Base-by-base conservation (phyloP, 2,113 vertebrate genomes). In the Asarcornis scutulata region DNA sequence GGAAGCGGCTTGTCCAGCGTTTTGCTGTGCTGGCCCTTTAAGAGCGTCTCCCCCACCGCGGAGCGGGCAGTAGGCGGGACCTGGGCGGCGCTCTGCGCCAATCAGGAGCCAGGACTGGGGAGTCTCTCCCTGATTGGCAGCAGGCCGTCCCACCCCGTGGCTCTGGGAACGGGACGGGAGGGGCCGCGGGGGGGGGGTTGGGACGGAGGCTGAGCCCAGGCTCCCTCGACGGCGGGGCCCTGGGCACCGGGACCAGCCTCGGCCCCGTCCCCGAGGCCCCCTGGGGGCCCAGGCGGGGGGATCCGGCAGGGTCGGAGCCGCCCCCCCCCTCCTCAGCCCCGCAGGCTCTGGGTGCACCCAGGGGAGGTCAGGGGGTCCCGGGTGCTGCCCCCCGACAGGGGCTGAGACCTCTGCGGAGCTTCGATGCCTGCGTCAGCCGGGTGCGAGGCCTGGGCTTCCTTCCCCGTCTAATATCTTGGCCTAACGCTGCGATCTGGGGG, bases 1-100 rank as follows among this genome's bases (percentile, higher is more conserved):
- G 13, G 26, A 68, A 72, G 32, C 8, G 22, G 22, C 32, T 21
- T 31, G 20, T 21, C 7, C 15, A 0, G 29, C 5, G 1, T 64
- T 93, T 92, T 76, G 4, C 42, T 60, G 74, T 3, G 3, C 36
- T 92, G 67, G 34, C 48, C 26, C 93, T 97, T 97, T 96, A 97
- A 96, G 77, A n/a, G 67, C 1, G 4, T 15, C 11, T 81, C n/a
- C 32, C 75, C 34, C 13, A 5, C 15, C 11, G 13, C 36, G 3
- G 32, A 36, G 63, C 36, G 9, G 62, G 73, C 52, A 46, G 86
- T n/a, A 75, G 95, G 91, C 63, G 92, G 92, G 83, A 91, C 36
- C 14, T 8, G 12, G 56, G 14, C 11, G 2, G 31, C 31, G 7
- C 20, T 83, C 38, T 68, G 50, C 56, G 8, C 80, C 86, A 86